A percentile compares a stretch with the other conserved stretches of the same genome.
Evolutionary conservation across 2,113 vertebrate species (phyloP).

Genomic region (Regulus satrapa): DNA sequence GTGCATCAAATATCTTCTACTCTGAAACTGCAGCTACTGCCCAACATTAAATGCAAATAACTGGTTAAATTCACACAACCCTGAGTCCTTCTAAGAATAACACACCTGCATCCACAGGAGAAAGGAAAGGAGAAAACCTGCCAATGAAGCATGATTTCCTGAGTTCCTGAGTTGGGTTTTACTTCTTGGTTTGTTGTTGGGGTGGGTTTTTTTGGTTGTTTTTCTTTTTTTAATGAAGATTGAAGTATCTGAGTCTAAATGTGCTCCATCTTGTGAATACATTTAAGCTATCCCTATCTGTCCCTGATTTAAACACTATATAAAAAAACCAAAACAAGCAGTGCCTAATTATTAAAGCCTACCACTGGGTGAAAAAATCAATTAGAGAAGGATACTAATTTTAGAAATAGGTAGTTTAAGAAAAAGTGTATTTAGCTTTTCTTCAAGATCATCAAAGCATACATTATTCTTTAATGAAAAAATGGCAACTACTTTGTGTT

Average conservation of each 20-base stretch:
- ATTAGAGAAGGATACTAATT: neutral
- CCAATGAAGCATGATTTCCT: neutral
- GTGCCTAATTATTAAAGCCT: neutral
- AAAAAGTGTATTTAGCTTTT: neutral
- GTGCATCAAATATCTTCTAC: neutral
- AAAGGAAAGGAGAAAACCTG: neutral
- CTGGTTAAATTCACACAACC: neutral
- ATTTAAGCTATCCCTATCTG: neutral
- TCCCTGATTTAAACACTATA: neutral
- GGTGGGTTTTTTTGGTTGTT: no score
- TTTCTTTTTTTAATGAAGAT: neutral
- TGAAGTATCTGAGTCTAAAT: neutral
- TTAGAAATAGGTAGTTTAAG: neutral
- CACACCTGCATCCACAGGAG: neutral
- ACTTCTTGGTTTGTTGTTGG: neutral
- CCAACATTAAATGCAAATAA: fast-evolving
- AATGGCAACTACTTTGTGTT: neutral
- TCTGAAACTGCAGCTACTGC: neutral
- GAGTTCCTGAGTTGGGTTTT: neutral
- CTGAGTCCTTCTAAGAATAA: neutral
- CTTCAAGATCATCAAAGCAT: neutral
- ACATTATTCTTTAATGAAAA: neutral
- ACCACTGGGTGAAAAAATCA: neutral
- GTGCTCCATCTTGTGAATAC: neutral
- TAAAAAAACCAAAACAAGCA: neutral